Evolutionary conservation across 2,888 invertebrate species (phyloP).

Genomic region (Amiota communis): DNA sequence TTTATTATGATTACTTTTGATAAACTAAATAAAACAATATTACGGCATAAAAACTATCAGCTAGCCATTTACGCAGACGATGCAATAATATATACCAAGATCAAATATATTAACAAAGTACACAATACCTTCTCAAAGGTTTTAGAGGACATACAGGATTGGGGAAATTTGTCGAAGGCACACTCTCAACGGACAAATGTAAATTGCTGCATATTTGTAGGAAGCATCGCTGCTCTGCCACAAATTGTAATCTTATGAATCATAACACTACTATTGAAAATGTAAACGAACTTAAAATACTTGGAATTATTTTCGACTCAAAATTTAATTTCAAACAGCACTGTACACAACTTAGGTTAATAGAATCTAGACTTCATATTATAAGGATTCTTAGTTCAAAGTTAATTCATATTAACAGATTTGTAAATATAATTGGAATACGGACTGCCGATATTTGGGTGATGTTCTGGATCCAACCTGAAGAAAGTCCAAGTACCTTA

Average conservation of each 20-base stretch:
- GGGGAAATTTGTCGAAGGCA: background rate
- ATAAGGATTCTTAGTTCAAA: constrained; percentile 10
- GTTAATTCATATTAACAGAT: constrained; percentile 3
- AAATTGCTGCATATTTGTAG: constrained; percentile 6
- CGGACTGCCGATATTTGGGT: constrained; percentile 5
- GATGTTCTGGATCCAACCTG: background rate
- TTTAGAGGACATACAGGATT: background rate
- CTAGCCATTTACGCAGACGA: constrained; percentile 16
- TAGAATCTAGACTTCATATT: constrained; percentile 16
- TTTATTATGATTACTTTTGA: constrained; percentile 10
- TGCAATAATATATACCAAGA: background rate
- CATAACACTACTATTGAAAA: background rate
- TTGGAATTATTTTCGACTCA: background rate
- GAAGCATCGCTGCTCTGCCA: constrained; percentile 1
- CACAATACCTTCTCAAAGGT: background rate
- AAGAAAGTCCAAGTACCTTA: constrained; percentile 10
- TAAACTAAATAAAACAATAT: background rate
- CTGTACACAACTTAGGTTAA: background rate
- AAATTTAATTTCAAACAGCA: background rate
- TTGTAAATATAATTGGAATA: constrained; percentile 9
- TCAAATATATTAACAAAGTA: constrained; percentile 1
- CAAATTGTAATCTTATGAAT: background rate
- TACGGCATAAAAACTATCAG: background rate
- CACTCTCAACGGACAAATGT: background rate
- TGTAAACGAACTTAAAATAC: constrained; percentile 1